These are phyloP conservation scores for Cyphomyrus plagiostoma DNA, from an alignment of 2,113 vertebrate species.

Conservation along the genomic window DNA sequence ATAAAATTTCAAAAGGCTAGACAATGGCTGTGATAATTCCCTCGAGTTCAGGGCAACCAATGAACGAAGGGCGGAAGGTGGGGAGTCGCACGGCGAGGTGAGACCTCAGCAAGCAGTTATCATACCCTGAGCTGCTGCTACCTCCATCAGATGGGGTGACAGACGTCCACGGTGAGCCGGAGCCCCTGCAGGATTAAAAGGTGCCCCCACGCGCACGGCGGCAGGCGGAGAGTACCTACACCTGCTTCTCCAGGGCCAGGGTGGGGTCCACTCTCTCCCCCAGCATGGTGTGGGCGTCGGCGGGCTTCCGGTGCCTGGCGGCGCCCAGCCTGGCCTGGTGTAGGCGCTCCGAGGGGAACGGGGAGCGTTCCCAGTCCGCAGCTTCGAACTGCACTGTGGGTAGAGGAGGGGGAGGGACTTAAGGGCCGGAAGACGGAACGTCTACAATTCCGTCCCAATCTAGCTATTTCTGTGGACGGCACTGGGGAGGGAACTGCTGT, in stretches of 20 bases:
- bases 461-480: background rate
- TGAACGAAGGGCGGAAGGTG: background rate
- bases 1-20: background rate
- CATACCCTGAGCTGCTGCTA: background rate
- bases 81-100: background rate
- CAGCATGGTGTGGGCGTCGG: slow-evolving; percentile 63
- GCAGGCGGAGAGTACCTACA: slow-evolving; percentile 66
- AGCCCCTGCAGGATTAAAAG: background rate
- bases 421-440: too few species aligned
- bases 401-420: slow-evolving; percentile 15
- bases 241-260: slow-evolving; percentile 87
- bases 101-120: background rate
- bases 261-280: slow-evolving; percentile 89
- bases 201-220: background rate
- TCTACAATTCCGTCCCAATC: too few species aligned
- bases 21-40: background rate
- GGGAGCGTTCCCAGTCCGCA: slow-evolving; percentile 72
- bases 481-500: background rate
- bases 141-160: background rate
- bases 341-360: slow-evolving; percentile 71
- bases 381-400: slow-evolving; percentile 82
- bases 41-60: background rate
- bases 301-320: slow-evolving; percentile 76
- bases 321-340: slow-evolving; percentile 70
- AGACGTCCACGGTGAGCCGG: background rate